Evolutionary conservation across 23 tunicate species (phyloP).

Genomic region (Corella eumyota): DNA sequence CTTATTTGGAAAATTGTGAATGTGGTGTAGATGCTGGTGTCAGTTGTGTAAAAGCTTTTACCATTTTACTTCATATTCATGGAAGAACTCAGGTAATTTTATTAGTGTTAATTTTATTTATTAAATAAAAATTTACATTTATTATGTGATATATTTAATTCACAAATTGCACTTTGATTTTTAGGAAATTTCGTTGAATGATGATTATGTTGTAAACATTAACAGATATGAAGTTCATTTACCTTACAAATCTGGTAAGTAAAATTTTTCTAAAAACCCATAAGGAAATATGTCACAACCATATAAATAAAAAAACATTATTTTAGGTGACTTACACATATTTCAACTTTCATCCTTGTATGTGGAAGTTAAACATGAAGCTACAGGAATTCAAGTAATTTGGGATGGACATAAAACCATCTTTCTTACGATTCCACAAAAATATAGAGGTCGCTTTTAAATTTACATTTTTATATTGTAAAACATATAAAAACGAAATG

Average conservation of each 20-base stretch:
- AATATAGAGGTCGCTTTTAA: background rate
- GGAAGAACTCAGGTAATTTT: conserved; percentile 17
- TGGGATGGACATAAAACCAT: conserved; percentile 25
- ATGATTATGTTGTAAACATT: conserved; percentile 25
- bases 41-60: conserved; percentile 34
- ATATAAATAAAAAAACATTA: no score
- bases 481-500: no score
- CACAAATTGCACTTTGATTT: background rate
- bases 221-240: conserved; percentile 43
- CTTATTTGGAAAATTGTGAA: conserved; percentile 29
- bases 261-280: no score
- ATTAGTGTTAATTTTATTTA: background rate
- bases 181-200: conserved; percentile 24
- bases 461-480: no score
- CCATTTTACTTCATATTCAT: conserved; percentile 3
- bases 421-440: conserved; percentile 13
- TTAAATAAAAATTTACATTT: no score
- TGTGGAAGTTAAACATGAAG: background rate
- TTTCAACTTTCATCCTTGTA: conserved; percentile 14
- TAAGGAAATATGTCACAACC: no score
- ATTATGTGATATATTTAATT: no score
- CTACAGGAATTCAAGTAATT: conserved; percentile 11
- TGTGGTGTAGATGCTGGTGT: conserved; percentile 44
- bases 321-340: background rate
- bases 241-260: conserved; percentile 39